Conservation (phyloP, 2,888 invertebrate species). For the Petrophora chlorosata region DNA sequence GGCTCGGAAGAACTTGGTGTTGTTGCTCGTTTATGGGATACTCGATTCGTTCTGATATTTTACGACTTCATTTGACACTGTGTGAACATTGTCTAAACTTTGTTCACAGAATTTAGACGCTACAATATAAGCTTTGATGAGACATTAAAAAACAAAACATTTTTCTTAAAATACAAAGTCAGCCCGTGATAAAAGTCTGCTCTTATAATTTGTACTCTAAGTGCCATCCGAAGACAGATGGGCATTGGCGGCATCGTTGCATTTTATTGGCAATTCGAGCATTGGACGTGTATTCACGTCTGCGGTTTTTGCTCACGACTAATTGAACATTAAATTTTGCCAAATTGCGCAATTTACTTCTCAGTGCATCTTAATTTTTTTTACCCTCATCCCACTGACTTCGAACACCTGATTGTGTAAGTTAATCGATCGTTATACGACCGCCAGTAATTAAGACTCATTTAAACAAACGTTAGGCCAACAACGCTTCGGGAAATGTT, state of each 20-base stretch:
- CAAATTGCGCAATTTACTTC: slow-evolving; percentile 65
- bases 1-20: slow-evolving; percentile 25
- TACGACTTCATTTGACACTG: slow-evolving; percentile 16
- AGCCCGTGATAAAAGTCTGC: slow-evolving; percentile 39
- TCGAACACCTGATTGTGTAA: slow-evolving; percentile 51
- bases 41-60: slow-evolving; percentile 9
- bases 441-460: slow-evolving; percentile 45
- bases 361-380: slow-evolving; percentile 46
- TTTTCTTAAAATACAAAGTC: slow-evolving; percentile 51
- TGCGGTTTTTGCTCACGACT: slow-evolving; percentile 58
- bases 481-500: slow-evolving; percentile 38
- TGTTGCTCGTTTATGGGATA: slow-evolving; percentile 21
- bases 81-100: slow-evolving; percentile 6
- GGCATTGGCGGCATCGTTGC: slow-evolving; percentile 54
- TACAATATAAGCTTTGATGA: not conserved
- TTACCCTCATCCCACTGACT: slow-evolving; percentile 46
- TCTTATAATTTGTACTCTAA: slow-evolving; percentile 17
- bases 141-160: not conserved
- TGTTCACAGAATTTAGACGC: slow-evolving; percentile 1
- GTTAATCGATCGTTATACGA: slow-evolving; percentile 37
- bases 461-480: slow-evolving; percentile 36
- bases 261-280: slow-evolving; percentile 52
- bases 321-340: slow-evolving; percentile 68
- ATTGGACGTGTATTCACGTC: slow-evolving; percentile 54
- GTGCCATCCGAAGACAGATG: slow-evolving; percentile 49